Percentiles rank a stretch among this genome's conserved stretches.
phyloP scores from a whole-genome alignment of 2,797 vertebrate genomes.

The Poeciliopsis gracilis region DNA sequence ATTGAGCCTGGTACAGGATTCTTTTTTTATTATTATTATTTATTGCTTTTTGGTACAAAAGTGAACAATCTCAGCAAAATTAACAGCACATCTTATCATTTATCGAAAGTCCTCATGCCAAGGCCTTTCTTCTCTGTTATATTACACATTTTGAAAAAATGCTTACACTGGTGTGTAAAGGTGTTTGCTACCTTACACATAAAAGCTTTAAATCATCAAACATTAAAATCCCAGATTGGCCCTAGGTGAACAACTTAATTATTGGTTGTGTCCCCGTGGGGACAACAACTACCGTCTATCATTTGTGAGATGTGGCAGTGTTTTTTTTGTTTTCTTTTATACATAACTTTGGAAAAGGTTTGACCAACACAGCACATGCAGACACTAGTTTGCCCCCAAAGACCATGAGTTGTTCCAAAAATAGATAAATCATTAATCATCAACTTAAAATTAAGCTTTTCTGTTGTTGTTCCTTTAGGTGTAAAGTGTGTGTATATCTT shows the following conservation, averaged over 20 bases:
- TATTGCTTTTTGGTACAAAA: neutral
- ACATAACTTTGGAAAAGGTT: no score
- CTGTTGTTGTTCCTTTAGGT: no score
- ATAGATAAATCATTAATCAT: neutral
- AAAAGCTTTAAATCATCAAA: neutral
- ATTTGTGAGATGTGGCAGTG: neutral
- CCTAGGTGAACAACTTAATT: neutral
- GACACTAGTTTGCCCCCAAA: neutral
- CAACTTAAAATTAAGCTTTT: neutral
- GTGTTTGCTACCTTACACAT: neutral
- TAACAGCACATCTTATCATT: neutral
- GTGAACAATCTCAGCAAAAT: neutral
- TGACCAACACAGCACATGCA: no score
- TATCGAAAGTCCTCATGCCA: neutral
- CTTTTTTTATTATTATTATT: neutral
- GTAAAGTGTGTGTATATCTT: no score
- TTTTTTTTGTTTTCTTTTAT: neutral
- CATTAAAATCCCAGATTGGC: neutral
- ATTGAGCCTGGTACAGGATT: constrained; percentile 32
- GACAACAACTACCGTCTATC: neutral
- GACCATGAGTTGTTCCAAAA: neutral
- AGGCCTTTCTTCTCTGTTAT: neutral
- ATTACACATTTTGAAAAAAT: neutral
- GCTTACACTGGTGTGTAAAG: neutral
- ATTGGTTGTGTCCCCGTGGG: neutral